Evolutionary conservation across 2,797 vertebrate species (phyloP), one percentile per base, ranked within the genome.

Genomic region (Distichodus sexfasciatus): DNA sequence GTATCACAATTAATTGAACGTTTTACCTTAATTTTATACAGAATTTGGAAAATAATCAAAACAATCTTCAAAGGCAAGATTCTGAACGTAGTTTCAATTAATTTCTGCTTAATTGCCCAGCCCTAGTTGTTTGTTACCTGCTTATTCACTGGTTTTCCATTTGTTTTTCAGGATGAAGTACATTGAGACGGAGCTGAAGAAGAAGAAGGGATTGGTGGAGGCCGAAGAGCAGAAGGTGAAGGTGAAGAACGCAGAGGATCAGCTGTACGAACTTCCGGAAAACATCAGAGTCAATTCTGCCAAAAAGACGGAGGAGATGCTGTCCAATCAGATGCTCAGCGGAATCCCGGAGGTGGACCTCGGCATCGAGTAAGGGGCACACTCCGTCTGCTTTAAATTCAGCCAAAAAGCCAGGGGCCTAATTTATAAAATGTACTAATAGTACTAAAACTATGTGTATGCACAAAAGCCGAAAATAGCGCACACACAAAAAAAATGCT

Each of bases 241-340:
- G 79, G 89, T 92, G 15, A 97, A 96, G 85, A 96, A 95, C 1
- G 94, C 97, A 0, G 97, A 99, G 76, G 97, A 98, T 76, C 94
- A 92, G 29, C 89, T 99, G 29, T 98, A 99, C 0, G 96, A 99
- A 74, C 90, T 99, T 9, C 97, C 97, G 0, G 97, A 99, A 66
- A 99, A 85, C 80, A 98, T 98, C 80, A 86, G 92, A 0, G 95
- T 99, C 57, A 96, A 94, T 31, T 99, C 97, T 0, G 97, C 97
- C 40, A 96, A 98, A 89, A 98, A 97, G 87, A 99, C 97, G 0
- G 97, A 99, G 79, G 96, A 99, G 84, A 98, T 99, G 96, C 87
- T 99, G 41, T 98, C 97, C 83, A 99, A 99, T 88, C 97, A 99
- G 89, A 99, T 98, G 97, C 89, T 99, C 66, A 98, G 96, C 0